Percentiles rank a stretch among this genome's conserved stretches.
Conservation (phyloP, 2,888 invertebrate genomes). For the Tortrix viridana region DNA sequence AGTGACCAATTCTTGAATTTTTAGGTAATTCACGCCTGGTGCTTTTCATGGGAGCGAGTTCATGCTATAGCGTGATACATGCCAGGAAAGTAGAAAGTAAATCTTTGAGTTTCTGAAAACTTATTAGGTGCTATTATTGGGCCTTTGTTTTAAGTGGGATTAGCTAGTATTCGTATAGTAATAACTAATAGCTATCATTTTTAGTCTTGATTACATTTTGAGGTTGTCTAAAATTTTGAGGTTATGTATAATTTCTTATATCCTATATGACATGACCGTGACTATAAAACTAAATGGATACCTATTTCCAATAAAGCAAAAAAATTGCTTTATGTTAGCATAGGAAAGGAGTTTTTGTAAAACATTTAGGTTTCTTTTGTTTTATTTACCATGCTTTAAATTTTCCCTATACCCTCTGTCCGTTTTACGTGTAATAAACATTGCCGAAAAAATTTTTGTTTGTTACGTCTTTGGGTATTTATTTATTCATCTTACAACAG, state of each 20-base stretch:
- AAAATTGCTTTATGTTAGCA: too few relatives aligned
- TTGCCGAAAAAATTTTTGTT: too few relatives aligned
- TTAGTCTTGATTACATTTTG: background rate
- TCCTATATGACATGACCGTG: background rate
- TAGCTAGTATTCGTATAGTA: background rate
- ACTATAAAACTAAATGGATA: too few relatives aligned
- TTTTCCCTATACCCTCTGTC: too few relatives aligned
- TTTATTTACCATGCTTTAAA: too few relatives aligned
- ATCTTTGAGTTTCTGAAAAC: background rate
- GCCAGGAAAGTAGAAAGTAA: background rate
- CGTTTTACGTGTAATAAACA: too few relatives aligned
- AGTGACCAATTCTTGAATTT: slow-evolving; percentile 25
- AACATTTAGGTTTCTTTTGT: too few relatives aligned
- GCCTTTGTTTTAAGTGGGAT: background rate
- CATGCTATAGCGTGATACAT: slow-evolving; percentile 15
- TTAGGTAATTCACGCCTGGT: slow-evolving; percentile 9
- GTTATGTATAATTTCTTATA: slow-evolving; percentile 43
- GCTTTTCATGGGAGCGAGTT: background rate
- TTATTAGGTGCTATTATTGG: background rate
- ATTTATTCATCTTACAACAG: too few relatives aligned
- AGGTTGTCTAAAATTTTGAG: slow-evolving; percentile 42
- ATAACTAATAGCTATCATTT: background rate
- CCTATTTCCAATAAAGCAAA: too few relatives aligned
- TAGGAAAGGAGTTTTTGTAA: too few relatives aligned
- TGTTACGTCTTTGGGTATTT: too few relatives aligned